Base-by-base conservation (phyloP, 2,113 vertebrate species). In the Hippoglossus stenolepis region DNA sequence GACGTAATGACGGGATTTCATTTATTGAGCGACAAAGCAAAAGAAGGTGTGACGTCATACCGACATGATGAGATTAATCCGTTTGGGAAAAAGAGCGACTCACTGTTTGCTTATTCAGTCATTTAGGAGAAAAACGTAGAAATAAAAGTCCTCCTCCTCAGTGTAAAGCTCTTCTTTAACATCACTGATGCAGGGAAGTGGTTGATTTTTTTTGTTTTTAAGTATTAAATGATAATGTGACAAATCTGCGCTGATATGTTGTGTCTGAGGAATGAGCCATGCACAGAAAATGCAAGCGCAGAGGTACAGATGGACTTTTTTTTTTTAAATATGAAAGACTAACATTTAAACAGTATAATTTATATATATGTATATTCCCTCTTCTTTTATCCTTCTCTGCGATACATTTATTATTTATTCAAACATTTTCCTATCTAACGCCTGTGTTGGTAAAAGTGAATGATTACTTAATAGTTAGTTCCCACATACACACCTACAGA, bases 261-360 rank as follows among this genome's bases (percentile, higher is more conserved):
- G 56, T 24, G 40, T 45, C 68, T 47, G 70, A 75, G 56, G 23
- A 20, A 79, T 80, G 73, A 85, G 72, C 65, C 86, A 60, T 83
- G 80, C 87, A 85, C 61, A 76, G 45, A 80, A 31, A 83, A 83
- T 5, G 21, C 57, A 84, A 80, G 72, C 43, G 72, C 49, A 64
- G 73, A 58, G 31, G 67, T 58, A 79, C 70, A 73, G 49, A 77
- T 65, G 65, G 51, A 82, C 14, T 31, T 6, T 31, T 7, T 40
- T 40, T 40, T 40, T 12, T 90, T 89, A 89, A 91, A 90, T 89
- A 89, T 80, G 79, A 66, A 84, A 24, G 80, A 83, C 56, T 87
- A 91, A 51, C 79, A 87, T 79, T 82, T 82, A 80, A 81, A 90
- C 83, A 87, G 76, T 67, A 26, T 47, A 26, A 26, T 24, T 26